Conservation (phyloP, 2,113 vertebrate genomes). For the Acrocephalus arundinaceus region DNA sequence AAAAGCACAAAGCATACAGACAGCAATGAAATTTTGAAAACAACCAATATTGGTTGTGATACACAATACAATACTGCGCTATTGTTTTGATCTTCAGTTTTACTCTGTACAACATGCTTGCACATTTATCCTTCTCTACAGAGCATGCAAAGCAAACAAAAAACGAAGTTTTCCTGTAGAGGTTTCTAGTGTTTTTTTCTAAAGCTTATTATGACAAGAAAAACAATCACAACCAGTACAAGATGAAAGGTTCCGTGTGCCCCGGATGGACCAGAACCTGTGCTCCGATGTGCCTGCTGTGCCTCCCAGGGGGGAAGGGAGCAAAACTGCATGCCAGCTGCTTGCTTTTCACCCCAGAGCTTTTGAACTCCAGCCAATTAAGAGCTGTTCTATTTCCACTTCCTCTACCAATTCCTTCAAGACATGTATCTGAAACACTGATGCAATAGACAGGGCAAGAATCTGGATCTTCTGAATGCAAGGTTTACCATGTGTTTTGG, state of each 20-base stretch:
- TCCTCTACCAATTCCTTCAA: not conserved
- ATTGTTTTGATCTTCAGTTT: not conserved
- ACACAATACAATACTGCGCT: not conserved
- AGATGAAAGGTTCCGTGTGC: not conserved
- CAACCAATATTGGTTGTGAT: not conserved
- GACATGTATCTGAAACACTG: not conserved
- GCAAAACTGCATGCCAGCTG: not conserved
- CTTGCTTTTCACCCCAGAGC: not conserved
- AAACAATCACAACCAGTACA: not conserved
- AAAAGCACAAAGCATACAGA: not conserved
- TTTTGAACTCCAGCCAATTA: not conserved
- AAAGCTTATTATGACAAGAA: not conserved
- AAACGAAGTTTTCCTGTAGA: not conserved
- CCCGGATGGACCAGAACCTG: not conserved
- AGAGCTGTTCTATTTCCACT: not conserved
- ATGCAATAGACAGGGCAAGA: not conserved
- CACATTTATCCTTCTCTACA: not conserved
- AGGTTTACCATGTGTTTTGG: not conserved
- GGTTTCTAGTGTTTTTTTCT: not conserved
- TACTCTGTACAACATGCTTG: not conserved
- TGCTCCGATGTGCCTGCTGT: fast-evolving
- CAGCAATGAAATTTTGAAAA: not conserved
- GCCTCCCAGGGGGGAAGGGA: not conserved
- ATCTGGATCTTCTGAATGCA: not conserved
- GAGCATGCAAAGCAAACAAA: not conserved